A percentile compares a stretch with the other conserved stretches of the same genome.
Conservation (phyloP, 2,888 invertebrate genomes). For the Dioctria linearis region DNA sequence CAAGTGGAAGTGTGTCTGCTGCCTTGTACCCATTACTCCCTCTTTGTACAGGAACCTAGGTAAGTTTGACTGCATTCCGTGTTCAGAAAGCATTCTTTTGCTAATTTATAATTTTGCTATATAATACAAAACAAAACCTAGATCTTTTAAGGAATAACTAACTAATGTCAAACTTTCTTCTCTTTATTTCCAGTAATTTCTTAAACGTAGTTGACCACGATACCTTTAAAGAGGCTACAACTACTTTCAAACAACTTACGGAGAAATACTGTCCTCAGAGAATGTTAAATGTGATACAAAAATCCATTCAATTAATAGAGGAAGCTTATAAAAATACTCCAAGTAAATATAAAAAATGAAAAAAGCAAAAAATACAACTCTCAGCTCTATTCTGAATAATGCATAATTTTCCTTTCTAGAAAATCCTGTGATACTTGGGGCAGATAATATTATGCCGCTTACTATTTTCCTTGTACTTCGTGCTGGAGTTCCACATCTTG, state of each 20-base stretch:
- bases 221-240: slow-evolving; percentile 66
- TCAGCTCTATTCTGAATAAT: neutral
- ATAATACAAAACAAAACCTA: too few relatives aligned
- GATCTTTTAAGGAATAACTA: too few relatives aligned
- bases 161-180: too few relatives aligned
- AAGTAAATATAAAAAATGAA: slow-evolving; percentile 60
- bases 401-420: slow-evolving; percentile 60
- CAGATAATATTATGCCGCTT: slow-evolving; percentile 70
- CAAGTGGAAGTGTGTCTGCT: too few relatives aligned
- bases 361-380: neutral
- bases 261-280: slow-evolving; percentile 70
- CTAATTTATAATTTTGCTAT: too few relatives aligned
- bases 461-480: slow-evolving; percentile 68
- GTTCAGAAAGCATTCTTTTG: too few relatives aligned
- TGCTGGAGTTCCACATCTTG: slow-evolving; percentile 69
- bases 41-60: too few relatives aligned
- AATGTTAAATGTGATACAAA: slow-evolving; percentile 70
- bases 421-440: slow-evolving; percentile 64
- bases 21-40: too few relatives aligned
- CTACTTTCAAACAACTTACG: slow-evolving; percentile 67
- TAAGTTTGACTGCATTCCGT: too few relatives aligned
- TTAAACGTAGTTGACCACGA: slow-evolving; percentile 64
- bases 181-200: slow-evolving; percentile 61
- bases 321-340: slow-evolving; percentile 67
- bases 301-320: slow-evolving; percentile 67